phyloP scores from a whole-genome alignment of 2,888 invertebrate species.

The Euzophera pinguis region DNA sequence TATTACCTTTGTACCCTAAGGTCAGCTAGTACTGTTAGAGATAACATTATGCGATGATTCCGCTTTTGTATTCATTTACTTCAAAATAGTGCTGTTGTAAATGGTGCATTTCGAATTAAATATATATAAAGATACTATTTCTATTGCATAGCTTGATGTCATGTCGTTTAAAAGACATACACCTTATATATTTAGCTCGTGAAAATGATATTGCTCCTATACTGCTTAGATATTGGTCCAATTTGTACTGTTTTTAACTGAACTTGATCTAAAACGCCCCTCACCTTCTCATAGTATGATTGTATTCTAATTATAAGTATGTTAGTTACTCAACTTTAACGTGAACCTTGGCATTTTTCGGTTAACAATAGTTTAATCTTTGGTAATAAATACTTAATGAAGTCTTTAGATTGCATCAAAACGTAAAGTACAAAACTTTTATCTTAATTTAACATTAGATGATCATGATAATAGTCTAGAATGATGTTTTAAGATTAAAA shows the following conservation, averaged over 20 bases:
- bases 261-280: constrained; percentile 24
- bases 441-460: background rate
- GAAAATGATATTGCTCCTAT: too few species aligned
- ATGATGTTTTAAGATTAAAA: background rate
- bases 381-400: constrained; percentile 11
- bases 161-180: too few species aligned
- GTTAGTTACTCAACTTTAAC: constrained; percentile 21
- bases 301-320: constrained; percentile 24
- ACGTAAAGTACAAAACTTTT: background rate
- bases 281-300: constrained; percentile 25
- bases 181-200: too few species aligned
- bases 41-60: too few species aligned
- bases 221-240: background rate
- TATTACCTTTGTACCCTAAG: too few species aligned
- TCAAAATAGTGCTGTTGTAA: too few species aligned
- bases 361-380: constrained; percentile 25
- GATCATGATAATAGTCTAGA: background rate
- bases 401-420: constrained; percentile 7
- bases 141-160: too few species aligned
- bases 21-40: too few species aligned
- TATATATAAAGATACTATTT: too few species aligned
- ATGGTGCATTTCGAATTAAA: too few species aligned
- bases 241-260: constrained; percentile 12
- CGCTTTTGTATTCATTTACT: too few species aligned
- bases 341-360: constrained; percentile 26